Base-by-base conservation (phyloP, 1,140 invertebrate genomes). In the Drosophila rhopaloa region DNA sequence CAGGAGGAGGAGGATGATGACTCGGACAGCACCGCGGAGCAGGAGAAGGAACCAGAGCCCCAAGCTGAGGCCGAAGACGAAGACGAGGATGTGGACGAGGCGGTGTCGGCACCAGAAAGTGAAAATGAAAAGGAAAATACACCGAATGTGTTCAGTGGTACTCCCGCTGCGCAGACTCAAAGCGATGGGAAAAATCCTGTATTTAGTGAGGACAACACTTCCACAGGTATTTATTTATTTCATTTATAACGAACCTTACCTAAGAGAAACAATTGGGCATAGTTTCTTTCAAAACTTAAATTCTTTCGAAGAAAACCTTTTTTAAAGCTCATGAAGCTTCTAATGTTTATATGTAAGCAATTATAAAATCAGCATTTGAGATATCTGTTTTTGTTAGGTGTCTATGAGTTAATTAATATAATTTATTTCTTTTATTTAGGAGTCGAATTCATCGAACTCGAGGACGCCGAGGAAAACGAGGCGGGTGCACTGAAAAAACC, bases 381-480 rank as follows among this genome's bases (percentile, higher is more conserved):
- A 16, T 16, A 16, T 16, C 16, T 16, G 16, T 16, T 16, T 16
- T 16, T 16, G 16, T 16, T 16, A 16, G 16, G 16, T 16, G 16
- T 0, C 16, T 16, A 16, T 1, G 16, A 16, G 16, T 16, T 16
- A 16, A 16, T 19, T 19, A 19, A 19, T 19, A 16, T 19, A 1
- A 19, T 29, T 29, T 5, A 0, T 29, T 29, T 29, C 29, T 8
- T 8, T 32, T 32, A 8, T 8, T 32, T 32, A 32, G 65, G 57
- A 19, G 79, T 76, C 3, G 90, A 91, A 54, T 91, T 91, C 46
- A 89, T 91, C 5, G 90, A 91, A 37, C 82, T 91, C n/a, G 58
- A 82, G 51, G 86, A 90, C 2, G 77, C 61, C 0, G 63, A 79
- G 0, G 66, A 73, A 16, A 16, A 59, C 14, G 79, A 61, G 0